phyloP scores from a whole-genome alignment of 2,797 vertebrate genomes.

The Tadarida brasiliensis region DNA sequence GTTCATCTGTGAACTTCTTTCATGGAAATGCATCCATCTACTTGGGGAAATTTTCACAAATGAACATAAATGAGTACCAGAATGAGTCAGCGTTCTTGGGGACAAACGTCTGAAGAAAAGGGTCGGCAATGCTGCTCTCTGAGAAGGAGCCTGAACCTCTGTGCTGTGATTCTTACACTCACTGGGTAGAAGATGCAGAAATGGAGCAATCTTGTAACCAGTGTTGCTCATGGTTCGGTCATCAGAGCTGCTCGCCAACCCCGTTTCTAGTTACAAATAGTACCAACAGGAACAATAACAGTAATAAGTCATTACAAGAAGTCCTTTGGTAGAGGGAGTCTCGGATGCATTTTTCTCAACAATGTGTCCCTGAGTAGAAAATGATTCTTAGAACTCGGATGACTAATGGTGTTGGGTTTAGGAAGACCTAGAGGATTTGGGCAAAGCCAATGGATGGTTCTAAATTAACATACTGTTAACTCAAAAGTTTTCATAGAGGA shows the following conservation, averaged over 20 bases:
- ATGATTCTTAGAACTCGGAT: background rate
- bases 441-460: background rate
- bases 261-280: too few species aligned
- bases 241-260: background rate
- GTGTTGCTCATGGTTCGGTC: background rate
- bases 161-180: fast-evolving
- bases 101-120: background rate
- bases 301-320: background rate
- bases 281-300: background rate
- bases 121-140: fast-evolving
- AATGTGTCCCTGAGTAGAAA: background rate
- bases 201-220: fast-evolving
- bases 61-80: fast-evolving
- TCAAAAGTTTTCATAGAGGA: background rate
- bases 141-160: background rate
- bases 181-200: background rate
- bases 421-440: background rate
- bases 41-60: fast-evolving
- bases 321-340: background rate
- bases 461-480: background rate
- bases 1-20: background rate
- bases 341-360: background rate
- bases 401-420: fast-evolving
- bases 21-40: background rate
- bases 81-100: background rate